phyloP scores from a whole-genome alignment of 2,797 vertebrate genomes.

The Spizella passerina region DNA sequence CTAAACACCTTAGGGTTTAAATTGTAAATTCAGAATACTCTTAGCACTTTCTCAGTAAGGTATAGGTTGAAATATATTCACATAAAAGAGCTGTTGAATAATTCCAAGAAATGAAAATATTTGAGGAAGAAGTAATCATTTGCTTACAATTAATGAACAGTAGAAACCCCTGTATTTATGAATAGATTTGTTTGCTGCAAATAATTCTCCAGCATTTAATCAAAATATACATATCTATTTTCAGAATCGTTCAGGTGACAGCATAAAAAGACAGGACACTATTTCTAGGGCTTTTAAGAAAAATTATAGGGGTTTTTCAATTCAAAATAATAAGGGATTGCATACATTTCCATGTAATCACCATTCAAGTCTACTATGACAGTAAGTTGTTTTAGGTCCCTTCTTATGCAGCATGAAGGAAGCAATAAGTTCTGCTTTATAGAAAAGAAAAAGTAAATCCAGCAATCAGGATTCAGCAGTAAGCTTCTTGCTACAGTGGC shows the following conservation, averaged over 20 bases:
- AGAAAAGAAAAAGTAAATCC: background rate
- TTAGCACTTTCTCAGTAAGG: background rate
- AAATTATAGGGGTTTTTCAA: background rate
- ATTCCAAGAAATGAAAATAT: background rate
- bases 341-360: background rate
- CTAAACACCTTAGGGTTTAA: background rate
- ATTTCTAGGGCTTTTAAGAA: background rate
- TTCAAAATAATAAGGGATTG: background rate
- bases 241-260: background rate
- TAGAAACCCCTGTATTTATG: background rate
- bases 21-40: background rate
- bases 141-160: background rate
- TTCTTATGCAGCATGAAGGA: background rate
- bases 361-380: background rate
- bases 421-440: background rate
- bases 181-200: background rate
- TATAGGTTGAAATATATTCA: background rate
- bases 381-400: background rate
- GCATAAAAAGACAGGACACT: background rate
- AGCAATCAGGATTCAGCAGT: background rate
- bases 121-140: background rate
- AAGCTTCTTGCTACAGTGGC: background rate
- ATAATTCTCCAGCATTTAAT: background rate
- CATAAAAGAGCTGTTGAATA: background rate
- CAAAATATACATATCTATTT: background rate